Conservation (phyloP, 2,888 invertebrate genomes). For the Drosophila incognita region DNA sequence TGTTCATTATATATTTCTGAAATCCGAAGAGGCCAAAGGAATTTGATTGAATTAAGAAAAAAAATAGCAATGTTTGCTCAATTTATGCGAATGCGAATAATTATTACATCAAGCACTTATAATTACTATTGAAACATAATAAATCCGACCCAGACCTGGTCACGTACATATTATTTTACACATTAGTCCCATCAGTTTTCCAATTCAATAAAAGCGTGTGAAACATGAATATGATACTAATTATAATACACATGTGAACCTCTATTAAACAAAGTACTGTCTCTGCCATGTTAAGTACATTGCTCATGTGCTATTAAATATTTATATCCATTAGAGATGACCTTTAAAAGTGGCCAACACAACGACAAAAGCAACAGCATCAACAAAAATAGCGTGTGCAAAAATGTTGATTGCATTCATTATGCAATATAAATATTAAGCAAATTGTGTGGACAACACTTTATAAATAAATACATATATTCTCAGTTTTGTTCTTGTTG, state of each 20-base stretch:
- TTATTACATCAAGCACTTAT: not conserved
- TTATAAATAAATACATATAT: constrained; percentile 22
- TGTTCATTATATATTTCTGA: not conserved
- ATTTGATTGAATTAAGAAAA: not conserved
- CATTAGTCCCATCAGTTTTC: not conserved
- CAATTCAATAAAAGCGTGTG: not conserved
- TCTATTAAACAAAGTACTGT: constrained; percentile 3
- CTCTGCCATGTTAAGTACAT: not conserved
- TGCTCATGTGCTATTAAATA: constrained; percentile 45
- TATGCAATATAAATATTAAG: constrained; percentile 68
- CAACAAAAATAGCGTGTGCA: constrained; percentile 22
- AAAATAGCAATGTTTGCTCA: not conserved
- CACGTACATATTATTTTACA: not conserved
- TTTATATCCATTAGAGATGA: constrained; percentile 52
- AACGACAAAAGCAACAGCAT: constrained; percentile 1
- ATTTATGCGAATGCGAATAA: not conserved
- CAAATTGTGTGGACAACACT: constrained; percentile 56
- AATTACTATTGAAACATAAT: not conserved
- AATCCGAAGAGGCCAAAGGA: not conserved
- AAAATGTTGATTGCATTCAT: constrained; percentile 66
- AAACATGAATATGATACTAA: constrained; percentile 8
- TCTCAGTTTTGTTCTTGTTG: not conserved
- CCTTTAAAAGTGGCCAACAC: constrained; percentile 35
- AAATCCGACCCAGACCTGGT: not conserved
- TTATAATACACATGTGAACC: constrained; percentile 4